Base-by-base conservation (phyloP, 2,113 vertebrate genomes). In the Malurus cyaneus region DNA sequence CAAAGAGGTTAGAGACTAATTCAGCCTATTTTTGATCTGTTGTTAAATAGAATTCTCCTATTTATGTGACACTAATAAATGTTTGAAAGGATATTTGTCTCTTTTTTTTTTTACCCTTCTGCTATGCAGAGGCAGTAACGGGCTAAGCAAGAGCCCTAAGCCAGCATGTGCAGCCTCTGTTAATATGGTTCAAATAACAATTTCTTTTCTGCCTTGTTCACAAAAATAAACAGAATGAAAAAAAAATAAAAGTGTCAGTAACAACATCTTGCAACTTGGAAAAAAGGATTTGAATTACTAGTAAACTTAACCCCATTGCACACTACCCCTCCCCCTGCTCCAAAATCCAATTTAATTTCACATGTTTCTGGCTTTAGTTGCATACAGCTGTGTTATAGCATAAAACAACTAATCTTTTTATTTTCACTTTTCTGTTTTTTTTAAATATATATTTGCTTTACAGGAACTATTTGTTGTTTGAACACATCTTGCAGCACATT, bases 171-270 rank as follows among this genome's bases (percentile, higher is more conserved):
- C 91, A 97, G 50, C 42, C 88, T 64, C 79, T 96, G 93, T 93
- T 98, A 97, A 95, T 95, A 79, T 85, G 89, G 94, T 92, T 92
- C 74, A 91, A 96, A 96, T 74, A 92, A 86, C 91, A 85, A 28
- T 96, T 96, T 93, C 74, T 97, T 95, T 97, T 96, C 82, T 96
- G 92, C 95, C 89, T 84, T 85, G 91, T 87, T 80, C 94, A 89
- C 93, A 97, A 95, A 95, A 97, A 98, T 94, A 97, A 97, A 97
- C 94, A 91, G 82, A 96, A 96, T 86, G 82, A 89, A 91, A 96
- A 56, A 80, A 89, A 86, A 66, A 69, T 89, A 93, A 93, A 81
- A 26, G 54, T 88, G 94, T 96, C 73, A 49, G 86, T 88, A 94
- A 92, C 70, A 93, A 95, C 92, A 81, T 94, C 92, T 92, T 82